Percentiles rank a stretch among this genome's conserved stretches.
These are phyloP conservation scores for Melieria picta DNA, from an alignment of 2,888 invertebrate genomes.

Conservation along the genomic window DNA sequence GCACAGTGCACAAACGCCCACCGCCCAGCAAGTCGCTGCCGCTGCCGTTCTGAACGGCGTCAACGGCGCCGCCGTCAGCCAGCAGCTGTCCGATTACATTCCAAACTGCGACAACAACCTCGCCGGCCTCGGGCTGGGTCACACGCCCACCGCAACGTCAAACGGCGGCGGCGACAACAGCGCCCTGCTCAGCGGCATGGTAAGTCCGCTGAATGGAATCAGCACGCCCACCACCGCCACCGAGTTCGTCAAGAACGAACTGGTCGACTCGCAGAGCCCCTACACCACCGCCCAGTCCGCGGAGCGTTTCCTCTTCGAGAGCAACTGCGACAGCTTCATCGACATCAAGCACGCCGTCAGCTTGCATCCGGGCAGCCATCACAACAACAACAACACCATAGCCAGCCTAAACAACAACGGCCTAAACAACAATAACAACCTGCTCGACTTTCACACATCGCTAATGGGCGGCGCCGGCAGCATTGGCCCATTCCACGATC, in stretches of 20 bases:
- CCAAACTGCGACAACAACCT: constrained; percentile 54
- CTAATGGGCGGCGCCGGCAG: constrained; percentile 45
- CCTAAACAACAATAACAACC: constrained; percentile 45
- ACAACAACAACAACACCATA: constrained; percentile 52
- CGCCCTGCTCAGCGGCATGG: constrained; percentile 42
- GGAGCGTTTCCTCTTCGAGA: constrained; percentile 65
- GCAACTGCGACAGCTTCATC: constrained; percentile 59
- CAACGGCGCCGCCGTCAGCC: constrained; percentile 42
- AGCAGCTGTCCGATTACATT: constrained; percentile 58
- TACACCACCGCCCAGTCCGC: constrained; percentile 65
- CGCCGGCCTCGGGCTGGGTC: constrained; percentile 38
- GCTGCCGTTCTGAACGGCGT: constrained; percentile 37
- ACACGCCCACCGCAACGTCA: constrained; percentile 41
- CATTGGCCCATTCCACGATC: constrained; percentile 58
- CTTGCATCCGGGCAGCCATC: constrained; percentile 55
- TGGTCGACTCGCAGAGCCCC: constrained; percentile 64
- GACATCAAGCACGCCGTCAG: constrained; percentile 63
- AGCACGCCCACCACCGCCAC: constrained; percentile 58
- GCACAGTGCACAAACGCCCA: constrained; percentile 39
- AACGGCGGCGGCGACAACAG: constrained; percentile 42
- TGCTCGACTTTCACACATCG: constrained; percentile 50
- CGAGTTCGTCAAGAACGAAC: constrained; percentile 65
- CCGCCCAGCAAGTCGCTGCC: constrained; percentile 46
- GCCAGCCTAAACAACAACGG: constrained; percentile 44
- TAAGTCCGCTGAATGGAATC: constrained; percentile 45